Evolutionary conservation across 2,888 invertebrate genomes (phyloP).

Genomic region (Luffia ferchaultella): DNA sequence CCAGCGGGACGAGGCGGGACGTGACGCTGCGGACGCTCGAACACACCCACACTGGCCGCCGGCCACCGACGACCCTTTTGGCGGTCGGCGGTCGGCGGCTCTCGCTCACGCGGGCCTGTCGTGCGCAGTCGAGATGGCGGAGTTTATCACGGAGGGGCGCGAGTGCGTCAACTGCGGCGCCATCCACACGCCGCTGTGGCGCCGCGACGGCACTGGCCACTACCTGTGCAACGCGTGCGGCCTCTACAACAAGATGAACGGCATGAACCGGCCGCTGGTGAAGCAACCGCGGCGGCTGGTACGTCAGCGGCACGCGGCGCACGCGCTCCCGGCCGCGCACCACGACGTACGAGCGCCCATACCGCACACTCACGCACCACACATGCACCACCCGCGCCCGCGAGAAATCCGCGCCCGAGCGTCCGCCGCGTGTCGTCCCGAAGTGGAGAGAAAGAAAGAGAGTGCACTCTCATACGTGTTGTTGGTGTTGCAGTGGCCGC

Average conservation of each 20-base stretch:
- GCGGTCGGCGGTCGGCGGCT: constrained; percentile 11
- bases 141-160: constrained; percentile 88
- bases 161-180: constrained; percentile 99
- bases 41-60: not conserved
- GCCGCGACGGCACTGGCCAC: constrained; percentile 98
- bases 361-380: constrained; percentile 20
- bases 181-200: constrained; percentile 96
- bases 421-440: constrained; percentile 21
- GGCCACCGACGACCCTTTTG: constrained; percentile 4
- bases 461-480: constrained; percentile 24
- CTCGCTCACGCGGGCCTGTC: constrained; percentile 18
- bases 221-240: constrained; percentile 99
- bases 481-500: constrained; percentile 80
- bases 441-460: constrained; percentile 4
- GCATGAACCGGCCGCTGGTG: constrained; percentile 96
- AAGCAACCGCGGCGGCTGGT: constrained; percentile 98
- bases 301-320: constrained; percentile 69
- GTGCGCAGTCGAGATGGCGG: constrained; percentile 70
- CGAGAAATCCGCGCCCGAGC: constrained; percentile 47
- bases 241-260: constrained; percentile 99
- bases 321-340: constrained; percentile 39
- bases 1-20: not conserved
- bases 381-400: constrained; percentile 21
- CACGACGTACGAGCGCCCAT: constrained; percentile 31
- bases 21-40: not conserved